A percentile compares a stretch with the other conserved stretches of the same genome.
Conservation (phyloP, 30 jellyfish, hydroid and myxozoan species). For the Nemopilema nomurai region DNA sequence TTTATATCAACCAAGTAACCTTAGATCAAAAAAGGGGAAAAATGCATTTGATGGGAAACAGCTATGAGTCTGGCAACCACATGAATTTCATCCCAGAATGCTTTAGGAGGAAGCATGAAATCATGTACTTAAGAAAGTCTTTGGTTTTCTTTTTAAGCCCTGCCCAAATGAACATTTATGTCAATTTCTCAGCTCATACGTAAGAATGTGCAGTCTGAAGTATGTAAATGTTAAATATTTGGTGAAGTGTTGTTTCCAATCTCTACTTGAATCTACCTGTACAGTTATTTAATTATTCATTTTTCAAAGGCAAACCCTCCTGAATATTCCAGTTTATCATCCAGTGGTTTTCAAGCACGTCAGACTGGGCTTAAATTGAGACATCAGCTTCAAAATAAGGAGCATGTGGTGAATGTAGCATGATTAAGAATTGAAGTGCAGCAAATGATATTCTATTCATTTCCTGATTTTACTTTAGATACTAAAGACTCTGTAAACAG, state of each 20-base stretch:
- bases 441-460: background rate
- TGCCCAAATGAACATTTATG: too few species aligned
- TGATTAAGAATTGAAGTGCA: background rate
- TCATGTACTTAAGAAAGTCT: too few species aligned
- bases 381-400: background rate
- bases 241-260: background rate
- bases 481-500: background rate
- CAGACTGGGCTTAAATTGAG: background rate
- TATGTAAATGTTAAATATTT: background rate
- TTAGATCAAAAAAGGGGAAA: too few species aligned
- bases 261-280: background rate
- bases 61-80: too few species aligned
- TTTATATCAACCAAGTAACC: too few species aligned
- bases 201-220: too few species aligned
- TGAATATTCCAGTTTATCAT: background rate
- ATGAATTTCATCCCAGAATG: too few species aligned
- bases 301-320: background rate
- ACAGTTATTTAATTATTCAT: too few species aligned
- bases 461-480: background rate
- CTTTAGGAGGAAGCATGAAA: too few species aligned
- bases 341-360: background rate
- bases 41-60: too few species aligned
- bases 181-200: too few species aligned
- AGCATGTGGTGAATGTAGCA: background rate
- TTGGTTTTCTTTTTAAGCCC: too few species aligned